phyloP scores from a whole-genome alignment of 2,888 invertebrate species.

The Pterostichus madidus region DNA sequence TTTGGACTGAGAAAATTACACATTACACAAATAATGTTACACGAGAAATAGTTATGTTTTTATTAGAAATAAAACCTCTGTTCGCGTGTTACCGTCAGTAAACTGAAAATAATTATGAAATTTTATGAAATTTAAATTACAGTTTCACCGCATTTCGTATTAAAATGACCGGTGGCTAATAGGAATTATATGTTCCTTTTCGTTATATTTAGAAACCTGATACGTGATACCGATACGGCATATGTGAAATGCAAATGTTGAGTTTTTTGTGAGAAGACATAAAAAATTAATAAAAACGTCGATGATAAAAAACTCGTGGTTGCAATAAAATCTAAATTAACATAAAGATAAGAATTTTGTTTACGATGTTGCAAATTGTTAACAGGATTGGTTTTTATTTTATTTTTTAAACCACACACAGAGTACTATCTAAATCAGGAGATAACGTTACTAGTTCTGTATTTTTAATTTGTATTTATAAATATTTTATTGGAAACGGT shows the following conservation, averaged over 20 bases:
- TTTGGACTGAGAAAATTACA: too few species aligned
- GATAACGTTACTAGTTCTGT: too few species aligned
- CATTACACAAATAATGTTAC: too few species aligned
- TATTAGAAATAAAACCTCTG: too few species aligned
- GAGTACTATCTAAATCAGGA: neutral
- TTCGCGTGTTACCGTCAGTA: too few species aligned
- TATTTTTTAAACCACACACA: slow-evolving; percentile 24
- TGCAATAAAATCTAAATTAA: slow-evolving; percentile 34
- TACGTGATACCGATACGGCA: slow-evolving; percentile 21
- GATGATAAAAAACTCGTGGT: slow-evolving; percentile 33
- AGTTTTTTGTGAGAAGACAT: slow-evolving; percentile 9
- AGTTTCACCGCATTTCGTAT: neutral
- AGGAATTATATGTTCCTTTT: slow-evolving; percentile 24
- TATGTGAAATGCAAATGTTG: slow-evolving; percentile 19
- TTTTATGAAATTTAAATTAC: slow-evolving; percentile 1
- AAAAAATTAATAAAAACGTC: slow-evolving; percentile 33
- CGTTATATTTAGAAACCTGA: slow-evolving; percentile 32
- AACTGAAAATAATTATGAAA: neutral
- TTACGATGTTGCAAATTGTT: slow-evolving; percentile 50
- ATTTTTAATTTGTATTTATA: too few species aligned
- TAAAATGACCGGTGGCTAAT: neutral
- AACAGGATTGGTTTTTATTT: slow-evolving; percentile 2
- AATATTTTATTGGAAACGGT: too few species aligned
- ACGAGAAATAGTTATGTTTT: too few species aligned
- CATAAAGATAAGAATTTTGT: slow-evolving; percentile 50